phyloP scores from a whole-genome alignment of 2,113 vertebrate species.

The Corythornis vintsioides region DNA sequence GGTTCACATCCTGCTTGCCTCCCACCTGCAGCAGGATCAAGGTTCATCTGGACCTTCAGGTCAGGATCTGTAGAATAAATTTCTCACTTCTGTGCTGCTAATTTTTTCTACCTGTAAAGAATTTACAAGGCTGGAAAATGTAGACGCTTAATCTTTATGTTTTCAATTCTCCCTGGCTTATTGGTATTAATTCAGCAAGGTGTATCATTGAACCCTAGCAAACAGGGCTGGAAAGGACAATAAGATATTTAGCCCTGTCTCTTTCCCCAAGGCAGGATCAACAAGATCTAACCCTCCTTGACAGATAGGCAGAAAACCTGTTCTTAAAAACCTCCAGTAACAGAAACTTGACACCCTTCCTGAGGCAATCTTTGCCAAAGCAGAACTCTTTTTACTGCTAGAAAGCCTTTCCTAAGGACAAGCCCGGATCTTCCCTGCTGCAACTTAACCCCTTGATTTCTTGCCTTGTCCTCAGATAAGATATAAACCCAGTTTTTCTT shows the following conservation, averaged over 20 bases:
- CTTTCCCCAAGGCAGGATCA: slow-evolving; percentile 54
- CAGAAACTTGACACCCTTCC: slow-evolving; percentile 37
- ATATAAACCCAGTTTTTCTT: not conserved
- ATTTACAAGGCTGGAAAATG: not conserved
- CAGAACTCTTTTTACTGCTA: not conserved
- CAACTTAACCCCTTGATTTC: slow-evolving; percentile 7
- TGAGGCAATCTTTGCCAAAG: slow-evolving; percentile 5
- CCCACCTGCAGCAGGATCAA: not conserved
- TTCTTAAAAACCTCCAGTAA: not conserved
- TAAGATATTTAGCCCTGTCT: not conserved
- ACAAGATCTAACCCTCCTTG: slow-evolving; percentile 46
- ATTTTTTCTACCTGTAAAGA: not conserved
- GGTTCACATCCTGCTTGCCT: not conserved
- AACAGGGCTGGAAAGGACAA: not conserved
- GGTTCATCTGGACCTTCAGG: not conserved
- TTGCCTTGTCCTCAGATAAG: not conserved
- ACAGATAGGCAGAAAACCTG: slow-evolving; percentile 40
- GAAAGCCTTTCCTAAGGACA: not conserved
- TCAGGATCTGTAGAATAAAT: not conserved
- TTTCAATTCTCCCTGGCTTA: not conserved
- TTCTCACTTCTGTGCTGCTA: not conserved
- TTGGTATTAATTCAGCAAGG: not conserved
- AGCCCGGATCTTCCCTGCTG: not conserved
- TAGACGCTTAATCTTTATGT: not conserved
- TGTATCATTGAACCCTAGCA: not conserved